Conservation (phyloP, 2,888 invertebrate genomes). For the Sesamia inferens region DNA sequence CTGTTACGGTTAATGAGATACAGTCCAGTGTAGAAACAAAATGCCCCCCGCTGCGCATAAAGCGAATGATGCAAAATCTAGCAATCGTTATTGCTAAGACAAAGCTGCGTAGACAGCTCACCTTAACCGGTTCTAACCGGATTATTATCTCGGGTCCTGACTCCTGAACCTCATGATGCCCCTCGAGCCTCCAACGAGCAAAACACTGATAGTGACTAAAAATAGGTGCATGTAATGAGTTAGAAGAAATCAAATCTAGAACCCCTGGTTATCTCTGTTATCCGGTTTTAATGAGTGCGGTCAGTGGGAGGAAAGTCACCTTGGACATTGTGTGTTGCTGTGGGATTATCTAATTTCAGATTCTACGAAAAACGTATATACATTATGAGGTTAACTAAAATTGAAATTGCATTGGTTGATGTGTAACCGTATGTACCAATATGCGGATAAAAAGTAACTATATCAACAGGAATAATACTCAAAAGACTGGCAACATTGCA, state of each 20-base stretch:
- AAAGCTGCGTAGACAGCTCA: slow-evolving; percentile 35
- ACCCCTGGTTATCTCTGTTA: slow-evolving; percentile 39
- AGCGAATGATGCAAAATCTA: slow-evolving; percentile 44
- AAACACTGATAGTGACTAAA: slow-evolving; percentile 57
- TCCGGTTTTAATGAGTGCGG: slow-evolving; percentile 12
- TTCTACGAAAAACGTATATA: too few species aligned
- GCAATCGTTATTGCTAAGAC: slow-evolving; percentile 18
- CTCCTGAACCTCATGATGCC: slow-evolving; percentile 33
- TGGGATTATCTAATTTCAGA: background rate
- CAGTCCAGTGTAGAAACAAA: background rate
- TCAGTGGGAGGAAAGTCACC: background rate
- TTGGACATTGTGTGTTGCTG: background rate
- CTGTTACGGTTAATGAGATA: too few species aligned
- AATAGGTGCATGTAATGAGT: slow-evolving; percentile 32
- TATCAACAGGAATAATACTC: too few species aligned
- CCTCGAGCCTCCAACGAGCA: slow-evolving; percentile 56
- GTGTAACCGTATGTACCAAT: too few species aligned
- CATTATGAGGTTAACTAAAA: too few species aligned
- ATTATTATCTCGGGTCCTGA: slow-evolving; percentile 53
- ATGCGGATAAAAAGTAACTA: too few species aligned
- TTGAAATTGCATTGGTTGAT: too few species aligned
- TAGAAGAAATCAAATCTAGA: slow-evolving; percentile 47
- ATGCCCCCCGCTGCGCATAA: slow-evolving; percentile 7
- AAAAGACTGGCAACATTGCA: too few species aligned
- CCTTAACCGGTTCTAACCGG: slow-evolving; percentile 44